phyloP scores from a whole-genome alignment of 2,888 invertebrate species.

The Aelia acuminata region DNA sequence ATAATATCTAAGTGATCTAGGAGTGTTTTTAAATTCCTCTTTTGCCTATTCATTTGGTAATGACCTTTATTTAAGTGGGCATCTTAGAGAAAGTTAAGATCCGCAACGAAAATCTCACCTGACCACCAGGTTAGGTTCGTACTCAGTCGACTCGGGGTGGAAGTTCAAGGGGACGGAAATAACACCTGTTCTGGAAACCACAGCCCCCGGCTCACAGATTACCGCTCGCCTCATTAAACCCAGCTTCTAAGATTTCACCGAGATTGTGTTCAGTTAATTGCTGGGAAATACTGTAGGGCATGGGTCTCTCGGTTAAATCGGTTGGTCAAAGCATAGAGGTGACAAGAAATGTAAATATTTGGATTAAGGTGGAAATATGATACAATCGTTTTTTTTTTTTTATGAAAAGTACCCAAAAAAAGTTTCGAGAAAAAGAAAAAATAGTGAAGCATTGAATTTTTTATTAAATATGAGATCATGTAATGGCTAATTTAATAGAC shows the following conservation, averaged over 20 bases:
- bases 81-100: background rate
- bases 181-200: conserved; percentile 1
- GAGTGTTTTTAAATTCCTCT: too few relatives aligned
- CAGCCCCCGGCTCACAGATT: background rate
- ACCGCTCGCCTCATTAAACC: background rate
- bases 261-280: background rate
- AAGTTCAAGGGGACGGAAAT: too few relatives aligned
- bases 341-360: too few relatives aligned
- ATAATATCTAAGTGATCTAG: too few relatives aligned
- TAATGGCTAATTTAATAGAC: too few relatives aligned
- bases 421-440: too few relatives aligned
- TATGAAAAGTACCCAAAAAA: too few relatives aligned
- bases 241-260: background rate
- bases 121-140: background rate
- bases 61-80: background rate
- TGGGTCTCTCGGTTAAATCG: background rate
- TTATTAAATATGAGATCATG: too few relatives aligned
- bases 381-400: too few relatives aligned
- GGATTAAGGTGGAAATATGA: too few relatives aligned
- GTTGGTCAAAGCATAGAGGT: background rate
- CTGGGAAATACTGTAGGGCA: background rate
- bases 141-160: background rate
- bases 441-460: too few relatives aligned
- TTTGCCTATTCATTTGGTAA: too few relatives aligned
- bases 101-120: background rate